Conservation (phyloP, 1,140 invertebrate species). For the Hydropsyche tenuis region DNA sequence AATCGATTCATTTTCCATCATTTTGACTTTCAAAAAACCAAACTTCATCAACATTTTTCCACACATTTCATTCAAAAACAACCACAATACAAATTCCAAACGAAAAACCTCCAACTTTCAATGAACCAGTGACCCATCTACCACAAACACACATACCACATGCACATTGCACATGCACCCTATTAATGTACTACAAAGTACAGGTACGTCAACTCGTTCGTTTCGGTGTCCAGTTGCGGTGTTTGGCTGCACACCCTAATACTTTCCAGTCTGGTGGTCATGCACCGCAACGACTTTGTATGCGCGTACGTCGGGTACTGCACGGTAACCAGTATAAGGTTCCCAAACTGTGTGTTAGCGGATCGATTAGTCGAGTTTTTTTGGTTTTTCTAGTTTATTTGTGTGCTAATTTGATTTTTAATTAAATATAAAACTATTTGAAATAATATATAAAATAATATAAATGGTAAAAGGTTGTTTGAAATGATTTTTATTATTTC, state of each 20-base stretch:
- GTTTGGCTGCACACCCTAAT: slow-evolving; percentile 40
- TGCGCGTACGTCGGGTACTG: background rate
- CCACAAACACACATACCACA: background rate
- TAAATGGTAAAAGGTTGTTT: too few relatives aligned
- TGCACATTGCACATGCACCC: background rate
- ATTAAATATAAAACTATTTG: too few relatives aligned
- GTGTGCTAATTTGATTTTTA: too few relatives aligned
- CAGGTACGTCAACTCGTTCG: background rate
- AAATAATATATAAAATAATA: too few relatives aligned
- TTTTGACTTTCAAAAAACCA: too few relatives aligned
- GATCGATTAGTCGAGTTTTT: background rate
- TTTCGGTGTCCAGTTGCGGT: slow-evolving; percentile 4
- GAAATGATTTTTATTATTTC: too few relatives aligned
- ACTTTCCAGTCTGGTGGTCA: slow-evolving; percentile 49
- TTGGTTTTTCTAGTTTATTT: too few relatives aligned
- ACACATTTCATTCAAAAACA: background rate
- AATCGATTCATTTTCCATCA: background rate
- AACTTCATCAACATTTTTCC: too few relatives aligned
- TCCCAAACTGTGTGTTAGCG: slow-evolving; percentile 9
- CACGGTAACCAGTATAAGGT: background rate
- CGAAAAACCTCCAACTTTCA: background rate
- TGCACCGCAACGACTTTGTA: slow-evolving; percentile 24
- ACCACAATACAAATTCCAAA: background rate
- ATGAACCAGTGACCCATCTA: background rate
- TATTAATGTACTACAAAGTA: too few relatives aligned